Percentiles rank a stretch among this genome's conserved stretches.
These are phyloP conservation scores for Pelecanus crispus DNA, from an alignment of 2,113 vertebrate genomes.

Conservation along the genomic window DNA sequence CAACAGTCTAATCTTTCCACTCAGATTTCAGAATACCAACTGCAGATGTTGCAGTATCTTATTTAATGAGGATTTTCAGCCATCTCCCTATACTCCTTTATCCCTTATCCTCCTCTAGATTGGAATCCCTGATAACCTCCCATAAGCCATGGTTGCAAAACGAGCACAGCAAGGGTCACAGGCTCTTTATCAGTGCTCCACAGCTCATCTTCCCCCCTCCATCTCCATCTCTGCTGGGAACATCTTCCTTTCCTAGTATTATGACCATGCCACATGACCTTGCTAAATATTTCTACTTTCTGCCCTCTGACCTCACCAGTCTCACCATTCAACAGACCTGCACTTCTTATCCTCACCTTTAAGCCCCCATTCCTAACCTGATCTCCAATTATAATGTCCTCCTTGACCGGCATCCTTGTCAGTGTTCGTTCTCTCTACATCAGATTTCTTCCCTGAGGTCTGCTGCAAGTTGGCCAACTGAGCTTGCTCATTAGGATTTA, in stretches of 20 bases:
- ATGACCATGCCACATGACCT: background rate
- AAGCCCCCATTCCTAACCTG: background rate
- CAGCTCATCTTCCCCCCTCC: background rate
- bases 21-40: conserved; percentile 43
- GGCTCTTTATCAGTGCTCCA: background rate
- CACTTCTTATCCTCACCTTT: background rate
- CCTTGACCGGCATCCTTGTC: background rate
- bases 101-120: conserved; percentile 38
- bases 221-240: background rate
- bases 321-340: background rate
- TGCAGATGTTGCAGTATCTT: conserved; percentile 54
- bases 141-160: background rate
- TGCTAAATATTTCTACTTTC: background rate
- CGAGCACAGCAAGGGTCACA: background rate
- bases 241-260: background rate
- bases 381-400: background rate
- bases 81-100: conserved; percentile 15
- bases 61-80: conserved; percentile 56
- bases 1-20: conserved; percentile 46
- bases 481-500: background rate
- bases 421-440: background rate
- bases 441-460: background rate
- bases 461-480: background rate
- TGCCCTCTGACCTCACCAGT: background rate
- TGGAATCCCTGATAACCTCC: conserved; percentile 48